Conservation (phyloP, 2,888 invertebrate species). For the Lithophane semibrunnea region DNA sequence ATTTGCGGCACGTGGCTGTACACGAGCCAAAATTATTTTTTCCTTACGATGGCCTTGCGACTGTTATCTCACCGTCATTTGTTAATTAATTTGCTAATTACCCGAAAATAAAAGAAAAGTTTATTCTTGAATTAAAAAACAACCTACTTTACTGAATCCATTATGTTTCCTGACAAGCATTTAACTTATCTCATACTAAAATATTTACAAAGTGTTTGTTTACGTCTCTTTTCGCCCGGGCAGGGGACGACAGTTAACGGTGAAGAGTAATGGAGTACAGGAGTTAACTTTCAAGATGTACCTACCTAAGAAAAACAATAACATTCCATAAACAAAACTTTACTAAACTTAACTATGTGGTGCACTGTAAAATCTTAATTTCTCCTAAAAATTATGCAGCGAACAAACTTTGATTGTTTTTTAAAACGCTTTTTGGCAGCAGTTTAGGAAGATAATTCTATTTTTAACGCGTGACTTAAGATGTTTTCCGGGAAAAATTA, state of each 20-base stretch:
- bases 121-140: background rate
- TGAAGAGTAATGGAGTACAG: background rate
- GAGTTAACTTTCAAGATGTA: background rate
- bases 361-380: background rate
- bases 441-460: background rate
- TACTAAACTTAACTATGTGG: too few relatives aligned
- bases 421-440: background rate
- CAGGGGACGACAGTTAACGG: background rate
- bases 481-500: background rate
- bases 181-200: background rate
- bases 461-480: background rate
- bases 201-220: slow-evolving; percentile 5
- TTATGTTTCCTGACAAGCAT: slow-evolving; percentile 5
- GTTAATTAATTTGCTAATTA: slow-evolving; percentile 10
- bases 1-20: background rate
- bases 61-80: background rate
- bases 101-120: background rate
- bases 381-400: background rate
- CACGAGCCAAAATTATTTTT: background rate
- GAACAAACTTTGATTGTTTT: background rate
- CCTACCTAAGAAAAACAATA: background rate
- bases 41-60: background rate
- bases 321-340: background rate
- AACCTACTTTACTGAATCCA: background rate
- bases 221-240: background rate